Conservation (phyloP, 1,140 invertebrate species). For the Brachionus paranguensis region DNA sequence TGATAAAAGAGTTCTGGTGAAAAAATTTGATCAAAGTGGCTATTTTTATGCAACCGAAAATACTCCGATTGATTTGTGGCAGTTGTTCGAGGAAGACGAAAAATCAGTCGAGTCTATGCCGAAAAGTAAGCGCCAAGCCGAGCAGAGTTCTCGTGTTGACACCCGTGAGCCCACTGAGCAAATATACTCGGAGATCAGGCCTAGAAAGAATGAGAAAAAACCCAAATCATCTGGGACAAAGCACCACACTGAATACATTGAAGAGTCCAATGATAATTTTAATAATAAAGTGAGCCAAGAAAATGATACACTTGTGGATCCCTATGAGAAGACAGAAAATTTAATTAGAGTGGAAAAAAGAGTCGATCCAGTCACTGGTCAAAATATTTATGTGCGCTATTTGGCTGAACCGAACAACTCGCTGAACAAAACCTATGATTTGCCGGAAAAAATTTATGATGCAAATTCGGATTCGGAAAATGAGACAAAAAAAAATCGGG, state of each 20-base stretch:
- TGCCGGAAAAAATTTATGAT: background rate
- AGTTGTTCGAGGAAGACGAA: constrained; percentile 18
- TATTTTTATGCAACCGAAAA: constrained; percentile 31
- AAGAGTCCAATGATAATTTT: background rate
- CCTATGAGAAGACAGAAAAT: constrained; percentile 20
- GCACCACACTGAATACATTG: background rate
- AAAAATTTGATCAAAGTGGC: constrained; percentile 16
- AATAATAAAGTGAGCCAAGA: background rate
- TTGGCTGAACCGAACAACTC: background rate
- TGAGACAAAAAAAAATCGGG: background rate
- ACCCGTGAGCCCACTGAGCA: background rate
- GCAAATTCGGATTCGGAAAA: background rate
- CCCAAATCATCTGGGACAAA: background rate
- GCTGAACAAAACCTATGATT: background rate
- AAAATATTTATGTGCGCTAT: constrained; percentile 36
- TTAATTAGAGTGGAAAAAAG: constrained; percentile 33
- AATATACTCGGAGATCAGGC: background rate
- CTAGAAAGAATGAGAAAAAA: background rate
- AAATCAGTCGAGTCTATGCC: background rate
- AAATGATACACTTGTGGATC: background rate
- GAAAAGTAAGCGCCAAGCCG: background rate
- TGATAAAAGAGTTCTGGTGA: constrained; percentile 14
- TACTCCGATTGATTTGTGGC: constrained; percentile 32
- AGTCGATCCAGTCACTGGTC: constrained; percentile 30
- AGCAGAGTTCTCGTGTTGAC: background rate